phyloP scores from a whole-genome alignment of 2,888 invertebrate species.

The Tenthredo amoena region DNA sequence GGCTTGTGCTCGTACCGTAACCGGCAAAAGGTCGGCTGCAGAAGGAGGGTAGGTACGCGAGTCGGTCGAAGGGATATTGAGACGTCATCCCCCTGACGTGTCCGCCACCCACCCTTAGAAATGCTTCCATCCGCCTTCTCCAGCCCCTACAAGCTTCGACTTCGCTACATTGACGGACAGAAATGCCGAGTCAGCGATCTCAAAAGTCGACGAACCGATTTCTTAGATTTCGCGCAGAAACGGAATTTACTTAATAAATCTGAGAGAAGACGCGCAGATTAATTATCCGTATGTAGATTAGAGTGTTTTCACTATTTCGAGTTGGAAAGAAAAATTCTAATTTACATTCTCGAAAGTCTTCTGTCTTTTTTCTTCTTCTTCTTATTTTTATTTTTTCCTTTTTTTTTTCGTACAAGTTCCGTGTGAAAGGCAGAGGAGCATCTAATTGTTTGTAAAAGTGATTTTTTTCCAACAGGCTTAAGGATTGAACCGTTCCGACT shows the following conservation, averaged over 20 bases:
- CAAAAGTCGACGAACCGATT: constrained; percentile 16
- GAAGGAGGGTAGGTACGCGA: constrained; percentile 46
- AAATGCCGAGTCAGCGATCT: constrained; percentile 63
- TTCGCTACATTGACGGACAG: constrained; percentile 64
- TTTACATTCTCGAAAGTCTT: background rate
- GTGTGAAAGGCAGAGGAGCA: background rate
- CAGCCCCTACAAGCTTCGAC: constrained; percentile 56
- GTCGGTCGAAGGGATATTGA: constrained; percentile 73
- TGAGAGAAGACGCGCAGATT: background rate
- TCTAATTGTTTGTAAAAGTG: constrained; percentile 61
- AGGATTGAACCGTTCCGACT: constrained; percentile 14
- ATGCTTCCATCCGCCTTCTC: constrained; percentile 59
- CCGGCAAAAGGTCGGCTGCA: constrained; percentile 75
- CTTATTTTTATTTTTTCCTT: background rate
- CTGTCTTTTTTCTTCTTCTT: no score
- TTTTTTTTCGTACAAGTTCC: background rate
- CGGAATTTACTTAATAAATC: background rate
- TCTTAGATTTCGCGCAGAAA: background rate
- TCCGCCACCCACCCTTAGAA: constrained; percentile 58
- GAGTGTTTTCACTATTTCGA: background rate
- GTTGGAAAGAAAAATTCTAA: background rate
- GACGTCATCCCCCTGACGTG: constrained; percentile 76
- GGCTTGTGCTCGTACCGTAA: constrained; percentile 66
- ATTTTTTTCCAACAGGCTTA: constrained; percentile 52
- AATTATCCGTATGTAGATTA: background rate